Conservation (phyloP, 2,888 invertebrate species). For the Ptilodon capucinus region DNA sequence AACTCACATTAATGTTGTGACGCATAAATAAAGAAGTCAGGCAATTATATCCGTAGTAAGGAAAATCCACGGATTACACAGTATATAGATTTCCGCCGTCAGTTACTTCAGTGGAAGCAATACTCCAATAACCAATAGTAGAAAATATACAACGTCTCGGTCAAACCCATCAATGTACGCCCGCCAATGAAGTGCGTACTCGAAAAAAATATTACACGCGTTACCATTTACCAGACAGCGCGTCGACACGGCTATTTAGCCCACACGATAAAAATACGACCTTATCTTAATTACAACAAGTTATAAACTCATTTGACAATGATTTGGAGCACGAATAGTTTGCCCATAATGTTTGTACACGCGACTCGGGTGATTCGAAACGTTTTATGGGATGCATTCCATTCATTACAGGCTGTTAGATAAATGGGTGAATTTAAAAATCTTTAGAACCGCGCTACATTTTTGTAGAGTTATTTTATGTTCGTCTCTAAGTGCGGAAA, state of each 20-base stretch:
- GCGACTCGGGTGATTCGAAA: neutral
- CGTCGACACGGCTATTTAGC: constrained; percentile 42
- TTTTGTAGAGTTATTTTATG: no score
- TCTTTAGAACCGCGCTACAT: neutral
- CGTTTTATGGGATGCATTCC: constrained; percentile 19
- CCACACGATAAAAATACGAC: constrained; percentile 15
- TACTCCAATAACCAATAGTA: no score
- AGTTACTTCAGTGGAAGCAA: no score
- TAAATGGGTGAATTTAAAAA: neutral
- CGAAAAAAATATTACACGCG: constrained; percentile 19
- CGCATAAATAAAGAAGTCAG: no score
- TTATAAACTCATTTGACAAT: constrained; percentile 21
- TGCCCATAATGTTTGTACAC: constrained; percentile 16
- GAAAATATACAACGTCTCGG: no score
- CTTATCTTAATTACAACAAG: constrained; percentile 24
- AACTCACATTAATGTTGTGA: no score
- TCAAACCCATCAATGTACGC: constrained; percentile 1
- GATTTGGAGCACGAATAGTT: constrained; percentile 18
- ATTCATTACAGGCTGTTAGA: constrained; percentile 8
- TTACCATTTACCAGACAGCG: constrained; percentile 52
- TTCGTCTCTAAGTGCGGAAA: no score
- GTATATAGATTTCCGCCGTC: no score
- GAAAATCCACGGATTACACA: no score
- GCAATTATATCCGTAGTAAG: no score
- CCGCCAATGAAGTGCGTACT: constrained; percentile 3